Evolutionary conservation across 2,888 invertebrate species (phyloP), one percentile per base, ranked within the genome.

Genomic region (Macrophya alboannulata): DNA sequence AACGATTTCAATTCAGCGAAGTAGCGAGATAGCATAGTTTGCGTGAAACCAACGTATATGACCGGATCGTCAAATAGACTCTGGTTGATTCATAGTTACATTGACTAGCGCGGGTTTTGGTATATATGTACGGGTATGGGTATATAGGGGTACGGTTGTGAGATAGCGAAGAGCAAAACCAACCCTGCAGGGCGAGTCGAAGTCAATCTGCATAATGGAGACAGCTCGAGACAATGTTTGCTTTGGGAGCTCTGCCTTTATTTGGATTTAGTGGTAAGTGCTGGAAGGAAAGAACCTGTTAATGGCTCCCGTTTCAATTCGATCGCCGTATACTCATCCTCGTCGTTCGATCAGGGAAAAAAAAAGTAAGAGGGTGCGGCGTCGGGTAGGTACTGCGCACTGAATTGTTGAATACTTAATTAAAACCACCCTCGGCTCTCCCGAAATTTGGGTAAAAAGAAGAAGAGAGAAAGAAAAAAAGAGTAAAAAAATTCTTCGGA

Each of bases 201-300:
- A 92, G 92, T 92, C 90, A 92, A 93, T 93, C 91, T 92, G 91
- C 93, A 93, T 93, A 93, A 93, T 93, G 92, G 93, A 92, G 90
- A 91, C 92, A 90, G 90, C 90, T 90, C 90, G 90, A 91, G 91
- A 92, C 92, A 92, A 92, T 92, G 92, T 93, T 93, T 93, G 92
- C 90, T 89, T 90, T 87, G 87, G 87, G 87, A 81, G 62, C 81
- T 81, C 65, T 59, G 81, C 82, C 62, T 84, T 85, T 79, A 81
- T 81, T 81, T 81, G 81, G 43, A 81, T 81, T 81, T 81, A 81
- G 59, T 59, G 62, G 62, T 81, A 59, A 81, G 84, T 86, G 87
- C 76, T 86, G 84, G 87, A 88, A 90, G 89, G 90, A 91, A 92
- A 90, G 91, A 91, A 91, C 91, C 92, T 92, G 92, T 93, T 92